Conservation (phyloP, 2,888 invertebrate species). For the Lasioglossum oenotherae region DNA sequence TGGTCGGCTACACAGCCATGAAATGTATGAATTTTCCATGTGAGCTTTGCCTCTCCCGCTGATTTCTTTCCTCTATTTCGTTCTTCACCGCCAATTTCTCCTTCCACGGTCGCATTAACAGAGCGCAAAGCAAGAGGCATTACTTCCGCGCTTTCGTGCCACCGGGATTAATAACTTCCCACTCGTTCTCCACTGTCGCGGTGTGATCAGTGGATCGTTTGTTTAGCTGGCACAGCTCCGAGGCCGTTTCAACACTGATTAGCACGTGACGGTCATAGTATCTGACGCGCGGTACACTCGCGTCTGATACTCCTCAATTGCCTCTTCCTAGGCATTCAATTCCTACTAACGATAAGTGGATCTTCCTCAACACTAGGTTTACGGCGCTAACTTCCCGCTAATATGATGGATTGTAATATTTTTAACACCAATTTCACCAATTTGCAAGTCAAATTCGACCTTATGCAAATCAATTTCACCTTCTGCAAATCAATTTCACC, state of each 20-base stretch:
- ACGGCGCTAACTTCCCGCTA: too few relatives aligned
- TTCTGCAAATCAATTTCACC: too few relatives aligned
- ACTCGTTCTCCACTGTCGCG: conserved; percentile 39
- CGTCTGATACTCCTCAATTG: not conserved
- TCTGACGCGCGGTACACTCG: not conserved
- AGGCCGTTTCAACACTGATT: not conserved
- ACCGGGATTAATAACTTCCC: conserved; percentile 68
- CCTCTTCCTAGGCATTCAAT: not conserved
- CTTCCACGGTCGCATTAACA: conserved; percentile 54
- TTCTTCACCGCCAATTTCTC: conserved; percentile 29
- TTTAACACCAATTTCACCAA: too few relatives aligned
- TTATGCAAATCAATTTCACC: too few relatives aligned
- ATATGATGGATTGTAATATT: too few relatives aligned
- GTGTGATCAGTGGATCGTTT: not conserved
- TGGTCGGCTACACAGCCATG: conserved; percentile 52
- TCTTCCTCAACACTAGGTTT: not conserved
- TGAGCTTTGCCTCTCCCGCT: conserved; percentile 44
- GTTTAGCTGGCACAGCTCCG: conserved; percentile 3
- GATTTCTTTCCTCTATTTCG: conserved; percentile 50
- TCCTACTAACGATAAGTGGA: not conserved
- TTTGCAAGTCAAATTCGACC: too few relatives aligned
- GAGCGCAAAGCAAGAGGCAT: conserved; percentile 63
- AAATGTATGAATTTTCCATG: conserved; percentile 70
- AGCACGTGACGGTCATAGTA: not conserved
- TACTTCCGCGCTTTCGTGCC: conserved; percentile 50